Percentiles rank a stretch among this genome's conserved stretches.
Conservation (phyloP, 2,797 vertebrate species). For the Synanceia verrucosa region DNA sequence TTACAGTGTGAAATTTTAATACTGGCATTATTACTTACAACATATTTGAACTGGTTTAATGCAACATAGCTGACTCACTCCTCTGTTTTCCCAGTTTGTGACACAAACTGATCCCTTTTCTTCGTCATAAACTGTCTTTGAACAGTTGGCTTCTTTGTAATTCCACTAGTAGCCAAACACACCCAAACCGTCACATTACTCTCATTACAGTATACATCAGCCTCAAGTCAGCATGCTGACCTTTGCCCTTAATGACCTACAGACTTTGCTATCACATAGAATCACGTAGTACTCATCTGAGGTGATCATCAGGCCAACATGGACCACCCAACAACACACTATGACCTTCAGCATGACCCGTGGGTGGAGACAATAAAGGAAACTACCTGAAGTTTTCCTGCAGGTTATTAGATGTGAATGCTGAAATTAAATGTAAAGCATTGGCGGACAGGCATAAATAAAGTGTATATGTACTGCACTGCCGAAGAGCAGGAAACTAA, state of each 20-base stretch:
- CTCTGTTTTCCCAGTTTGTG: background rate
- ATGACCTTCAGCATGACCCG: conserved; percentile 1
- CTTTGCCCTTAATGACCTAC: background rate
- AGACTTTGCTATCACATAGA: background rate
- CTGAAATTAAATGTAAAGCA: no score
- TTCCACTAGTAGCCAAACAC: background rate
- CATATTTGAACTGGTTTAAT: background rate
- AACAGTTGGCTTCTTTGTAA: background rate
- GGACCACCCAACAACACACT: background rate
- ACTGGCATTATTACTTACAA: background rate
- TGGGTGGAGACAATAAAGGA: background rate
- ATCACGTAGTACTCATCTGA: background rate
- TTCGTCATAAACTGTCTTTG: background rate
- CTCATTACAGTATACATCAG: conserved; percentile 2
- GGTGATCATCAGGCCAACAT: background rate
- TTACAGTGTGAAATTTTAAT: background rate
- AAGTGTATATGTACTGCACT: no score
- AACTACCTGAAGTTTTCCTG: no score
- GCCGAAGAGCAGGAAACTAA: no score
- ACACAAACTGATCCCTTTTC: background rate
- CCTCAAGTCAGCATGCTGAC: background rate
- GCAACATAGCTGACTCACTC: background rate
- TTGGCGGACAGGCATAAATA: no score
- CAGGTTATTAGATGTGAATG: no score
- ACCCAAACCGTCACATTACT: conserved; percentile 2